These are phyloP conservation scores for Scaptomyza hsui DNA, from an alignment of 1,140 invertebrate species.

Conservation along the genomic window DNA sequence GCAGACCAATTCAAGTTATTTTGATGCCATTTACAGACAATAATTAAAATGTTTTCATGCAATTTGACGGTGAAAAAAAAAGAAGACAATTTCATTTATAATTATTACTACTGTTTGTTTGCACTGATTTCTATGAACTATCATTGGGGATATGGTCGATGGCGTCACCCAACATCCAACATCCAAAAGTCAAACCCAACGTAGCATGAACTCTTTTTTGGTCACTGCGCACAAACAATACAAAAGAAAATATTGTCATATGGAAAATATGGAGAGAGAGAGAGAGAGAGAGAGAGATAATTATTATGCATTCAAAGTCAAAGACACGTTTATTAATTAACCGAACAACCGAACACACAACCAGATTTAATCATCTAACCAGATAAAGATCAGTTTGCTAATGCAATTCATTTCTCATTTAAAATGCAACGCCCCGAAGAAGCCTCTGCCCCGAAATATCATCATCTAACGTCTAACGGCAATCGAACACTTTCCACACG, in stretches of 20 bases:
- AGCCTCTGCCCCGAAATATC: not conserved
- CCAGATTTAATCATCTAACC: not conserved
- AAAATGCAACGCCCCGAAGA: slow-evolving; percentile 4
- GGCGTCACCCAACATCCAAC: slow-evolving; percentile 2
- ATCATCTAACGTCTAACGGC: not conserved
- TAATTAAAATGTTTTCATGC: slow-evolving; percentile 74
- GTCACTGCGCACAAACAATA: slow-evolving; percentile 51
- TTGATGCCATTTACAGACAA: slow-evolving; percentile 60
- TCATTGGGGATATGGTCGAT: slow-evolving; percentile 24
- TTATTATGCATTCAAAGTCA: slow-evolving; percentile 16
- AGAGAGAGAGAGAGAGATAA: not conserved
- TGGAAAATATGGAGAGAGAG: slow-evolving; percentile 31
- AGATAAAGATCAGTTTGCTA: slow-evolving; percentile 19
- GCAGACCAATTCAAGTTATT: slow-evolving; percentile 39
- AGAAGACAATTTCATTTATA: slow-evolving; percentile 54
- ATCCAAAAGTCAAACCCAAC: slow-evolving; percentile 28
- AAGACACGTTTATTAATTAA: slow-evolving; percentile 22
- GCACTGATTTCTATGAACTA: slow-evolving; percentile 59
- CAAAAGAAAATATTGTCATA: slow-evolving; percentile 34
- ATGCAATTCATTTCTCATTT: slow-evolving; percentile 5
- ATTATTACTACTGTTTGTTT: slow-evolving; percentile 25
- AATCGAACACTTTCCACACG: slow-evolving; percentile 66
- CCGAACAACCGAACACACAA: not conserved
- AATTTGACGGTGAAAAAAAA: slow-evolving; percentile 35
- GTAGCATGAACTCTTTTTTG: slow-evolving; percentile 74